Base-by-base conservation (phyloP, 1,140 invertebrate genomes). In the Philotrypesis tridentata region DNA sequence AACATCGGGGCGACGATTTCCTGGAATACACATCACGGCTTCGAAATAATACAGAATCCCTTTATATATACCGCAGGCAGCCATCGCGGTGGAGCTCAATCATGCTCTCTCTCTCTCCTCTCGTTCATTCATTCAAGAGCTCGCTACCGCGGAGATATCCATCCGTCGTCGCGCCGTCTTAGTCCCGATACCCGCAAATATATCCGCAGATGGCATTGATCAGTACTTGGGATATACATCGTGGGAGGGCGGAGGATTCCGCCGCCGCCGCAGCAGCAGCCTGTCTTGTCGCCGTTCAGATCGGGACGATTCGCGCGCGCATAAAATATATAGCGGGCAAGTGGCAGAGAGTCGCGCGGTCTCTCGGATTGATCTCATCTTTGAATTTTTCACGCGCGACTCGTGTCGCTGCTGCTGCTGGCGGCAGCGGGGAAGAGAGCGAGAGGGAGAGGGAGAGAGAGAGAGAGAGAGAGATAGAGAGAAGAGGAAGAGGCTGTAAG, bases 311-410 rank as follows among this genome's bases (percentile, higher is more conserved):
- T 31, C 63, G 23, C 48, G 37, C 6, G 31, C 12, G 68, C 65
- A 72, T 76, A 74, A 73, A 80, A 37, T 72, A 27, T 72, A 60
- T 79, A 60, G 61, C 29, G 68, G n/a, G 27, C n/a, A 73, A 60
- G 43, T 55, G 71, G 25, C 25, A 21, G n/a, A n/a, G n/a, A n/a
- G n/a, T n/a, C 11, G 23, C 63, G 25, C 27, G 43, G 67, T 70
- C n/a, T 70, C n/a, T 31, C 63, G 75, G 31, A 17, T 48, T 55
- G 25, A 79, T 79, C 31, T 73, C n/a, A 63, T 73, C 43, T 65
- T 73, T 40, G 48, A 72, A 60, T 71, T 80, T 67, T 40, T 21
- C 12, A 29, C 11, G 63, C 63, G 29, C 37, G 21, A 2, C 61
- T 40, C 31, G 40, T 27, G 31, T 63, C 48, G 61, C 61, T 77